Evolutionary conservation across 2,797 vertebrate species (phyloP), one percentile per base, ranked within the genome.

Genomic region (Chelon labrosus): DNA sequence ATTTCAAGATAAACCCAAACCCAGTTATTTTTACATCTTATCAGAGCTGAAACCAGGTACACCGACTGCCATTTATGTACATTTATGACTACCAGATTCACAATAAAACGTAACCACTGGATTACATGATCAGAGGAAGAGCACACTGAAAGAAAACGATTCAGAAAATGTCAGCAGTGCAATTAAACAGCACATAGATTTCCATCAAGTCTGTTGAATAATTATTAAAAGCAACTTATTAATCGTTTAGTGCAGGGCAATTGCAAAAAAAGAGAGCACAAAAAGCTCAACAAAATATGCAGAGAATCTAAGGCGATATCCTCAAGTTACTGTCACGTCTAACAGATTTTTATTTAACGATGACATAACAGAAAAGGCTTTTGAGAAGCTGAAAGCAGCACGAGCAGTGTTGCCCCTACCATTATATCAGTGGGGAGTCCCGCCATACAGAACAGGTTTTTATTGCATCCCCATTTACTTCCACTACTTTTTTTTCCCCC

Each of bases 1-100:
- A 6, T 38, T 64, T 42, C 22, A 44, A 54, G 19, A 66, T 62
- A 44, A 68, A 68, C 17, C 42, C 8, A 53, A 56, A 54, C 6
- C 3, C 16, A 47, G 8, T 10, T 3, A 19, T 51, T 55, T 49
- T 59, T 69, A 27, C 46, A 38, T 25, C 11, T 7, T 11, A 55
- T 62, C 66, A 41, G 17, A 16, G 14, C 3, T 19, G 7, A 2
- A 52, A 50, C 27, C 10, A 41, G 14, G 14, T 19, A 37, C 7
- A 37, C 2, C 1, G 22, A 51, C 25, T 58, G 41, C 6, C 0
- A 1, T 37, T 54, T 42, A 49, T 27, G 25, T 27, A 27, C 25
- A 27, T 27, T 27, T 27, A 27, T 27, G 25, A 3, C 25, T 27
- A 4, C 25, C 25, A 56, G 9, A 64, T 5, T 35, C 50, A 64